Percentiles rank a stretch among this genome's conserved stretches.
Evolutionary conservation across 1,140 invertebrate species (phyloP).

Genomic region (Ephestia elutella): DNA sequence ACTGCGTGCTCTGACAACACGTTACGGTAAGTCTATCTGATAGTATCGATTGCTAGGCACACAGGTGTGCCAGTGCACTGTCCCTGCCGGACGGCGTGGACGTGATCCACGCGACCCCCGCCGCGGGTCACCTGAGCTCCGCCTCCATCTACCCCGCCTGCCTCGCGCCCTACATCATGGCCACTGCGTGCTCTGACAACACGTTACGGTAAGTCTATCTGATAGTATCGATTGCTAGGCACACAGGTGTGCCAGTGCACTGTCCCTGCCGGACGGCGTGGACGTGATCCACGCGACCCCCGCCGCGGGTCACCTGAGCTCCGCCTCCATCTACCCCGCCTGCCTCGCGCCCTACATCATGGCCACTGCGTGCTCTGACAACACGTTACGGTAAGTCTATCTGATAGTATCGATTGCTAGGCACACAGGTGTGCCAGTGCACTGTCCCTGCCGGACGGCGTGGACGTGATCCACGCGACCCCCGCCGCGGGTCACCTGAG

Average conservation of each 20-base stretch:
- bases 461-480: conserved; percentile 92
- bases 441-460: conserved; percentile 89
- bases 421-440: conserved; percentile 82
- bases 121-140: conserved; percentile 97
- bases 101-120: conserved; percentile 92
- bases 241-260: conserved; percentile 82
- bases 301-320: conserved; percentile 96
- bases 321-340: conserved; percentile 98
- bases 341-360: conserved; percentile 97
- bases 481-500: conserved; percentile 97
- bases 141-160: conserved; percentile 98
- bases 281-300: conserved; percentile 94
- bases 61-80: conserved; percentile 84
- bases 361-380: conserved; percentile 94
- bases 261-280: conserved; percentile 91
- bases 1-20: conserved; percentile 95
- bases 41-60: no score
- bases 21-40: conserved; percentile 40
- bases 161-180: conserved; percentile 95
- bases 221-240: no score
- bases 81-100: conserved; percentile 92
- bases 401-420: no score
- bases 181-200: conserved; percentile 95
- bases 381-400: conserved; percentile 71
- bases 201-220: conserved; percentile 63